A percentile compares a stretch with the other conserved stretches of the same genome.
phyloP scores from a whole-genome alignment of 2,797 vertebrate species.

The Mormyrus proboscirostris region DNA sequence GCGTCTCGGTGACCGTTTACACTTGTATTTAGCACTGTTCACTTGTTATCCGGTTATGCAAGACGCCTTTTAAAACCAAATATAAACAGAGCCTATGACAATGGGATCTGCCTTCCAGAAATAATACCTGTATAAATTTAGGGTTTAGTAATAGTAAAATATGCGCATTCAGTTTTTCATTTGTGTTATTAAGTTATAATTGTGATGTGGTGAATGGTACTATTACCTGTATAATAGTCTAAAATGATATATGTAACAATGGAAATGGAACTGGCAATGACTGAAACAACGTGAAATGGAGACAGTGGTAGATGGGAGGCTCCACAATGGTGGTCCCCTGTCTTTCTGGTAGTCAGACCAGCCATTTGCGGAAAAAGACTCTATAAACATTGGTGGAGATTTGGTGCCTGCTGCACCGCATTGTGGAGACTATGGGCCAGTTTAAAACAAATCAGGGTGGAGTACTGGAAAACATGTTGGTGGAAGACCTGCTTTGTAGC shows the following conservation, averaged over 20 bases:
- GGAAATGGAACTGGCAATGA: background rate
- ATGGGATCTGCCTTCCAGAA: background rate
- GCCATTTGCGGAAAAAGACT: slow-evolving; percentile 29
- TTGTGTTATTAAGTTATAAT: background rate
- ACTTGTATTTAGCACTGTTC: background rate
- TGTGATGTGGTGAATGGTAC: background rate
- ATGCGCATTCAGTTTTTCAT: background rate
- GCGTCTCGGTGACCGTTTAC: background rate
- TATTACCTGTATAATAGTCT: background rate
- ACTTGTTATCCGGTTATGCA: background rate
- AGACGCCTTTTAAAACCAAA: background rate
- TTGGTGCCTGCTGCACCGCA: slow-evolving; percentile 40
- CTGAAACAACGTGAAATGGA: background rate
- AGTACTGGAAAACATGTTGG: background rate
- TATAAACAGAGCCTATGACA: background rate
- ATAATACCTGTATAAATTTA: background rate
- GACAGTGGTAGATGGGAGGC: background rate
- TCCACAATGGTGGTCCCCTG: background rate
- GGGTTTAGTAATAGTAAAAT: background rate
- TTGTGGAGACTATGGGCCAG: background rate
- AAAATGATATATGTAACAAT: background rate
- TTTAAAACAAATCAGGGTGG: background rate
- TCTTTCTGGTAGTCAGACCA: slow-evolving; percentile 2
- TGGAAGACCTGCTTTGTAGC: background rate
- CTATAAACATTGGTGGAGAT: slow-evolving; percentile 43